Percentiles rank a stretch among this genome's conserved stretches.
phyloP scores from a whole-genome alignment of 2,797 vertebrate genomes.

The Argentina silus region DNA sequence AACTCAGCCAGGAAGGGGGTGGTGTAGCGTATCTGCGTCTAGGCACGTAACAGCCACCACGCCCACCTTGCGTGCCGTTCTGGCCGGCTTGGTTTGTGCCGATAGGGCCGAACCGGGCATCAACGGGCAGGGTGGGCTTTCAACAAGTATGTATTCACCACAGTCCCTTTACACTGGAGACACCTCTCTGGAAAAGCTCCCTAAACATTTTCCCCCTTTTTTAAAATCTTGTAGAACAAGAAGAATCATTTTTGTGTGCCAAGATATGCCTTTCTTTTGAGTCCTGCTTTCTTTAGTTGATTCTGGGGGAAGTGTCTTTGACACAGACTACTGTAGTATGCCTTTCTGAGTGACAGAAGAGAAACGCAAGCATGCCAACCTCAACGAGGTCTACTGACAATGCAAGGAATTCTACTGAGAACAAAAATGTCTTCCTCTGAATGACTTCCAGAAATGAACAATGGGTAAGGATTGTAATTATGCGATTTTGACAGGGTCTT shows the following conservation, averaged over 20 bases:
- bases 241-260: slow-evolving; percentile 52
- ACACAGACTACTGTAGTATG: slow-evolving; percentile 51
- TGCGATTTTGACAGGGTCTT: slow-evolving; percentile 65
- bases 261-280: slow-evolving; percentile 48
- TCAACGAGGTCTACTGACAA: slow-evolving; percentile 24
- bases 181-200: slow-evolving; percentile 56
- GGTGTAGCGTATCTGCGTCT: slow-evolving; percentile 66
- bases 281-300: slow-evolving; percentile 63
- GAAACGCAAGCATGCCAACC: slow-evolving; percentile 5
- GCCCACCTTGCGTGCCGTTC: slow-evolving; percentile 50
- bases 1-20: slow-evolving; percentile 72
- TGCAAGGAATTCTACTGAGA: slow-evolving; percentile 54
- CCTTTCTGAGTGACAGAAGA: slow-evolving; percentile 3
- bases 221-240: slow-evolving; percentile 45
- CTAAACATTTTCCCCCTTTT: slow-evolving; percentile 33
- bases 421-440: slow-evolving; percentile 77
- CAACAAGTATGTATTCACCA: slow-evolving; percentile 72
- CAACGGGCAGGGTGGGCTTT: slow-evolving; percentile 49
- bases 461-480: slow-evolving; percentile 43
- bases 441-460: slow-evolving; percentile 49
- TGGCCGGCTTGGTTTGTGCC: slow-evolving; percentile 19
- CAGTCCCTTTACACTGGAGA: slow-evolving; percentile 79
- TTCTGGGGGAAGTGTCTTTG: slow-evolving; percentile 43
- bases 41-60: slow-evolving; percentile 76
- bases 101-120: slow-evolving; percentile 1